Conservation (phyloP, 1,140 invertebrate genomes). For the Chironomus striatipennis region DNA sequence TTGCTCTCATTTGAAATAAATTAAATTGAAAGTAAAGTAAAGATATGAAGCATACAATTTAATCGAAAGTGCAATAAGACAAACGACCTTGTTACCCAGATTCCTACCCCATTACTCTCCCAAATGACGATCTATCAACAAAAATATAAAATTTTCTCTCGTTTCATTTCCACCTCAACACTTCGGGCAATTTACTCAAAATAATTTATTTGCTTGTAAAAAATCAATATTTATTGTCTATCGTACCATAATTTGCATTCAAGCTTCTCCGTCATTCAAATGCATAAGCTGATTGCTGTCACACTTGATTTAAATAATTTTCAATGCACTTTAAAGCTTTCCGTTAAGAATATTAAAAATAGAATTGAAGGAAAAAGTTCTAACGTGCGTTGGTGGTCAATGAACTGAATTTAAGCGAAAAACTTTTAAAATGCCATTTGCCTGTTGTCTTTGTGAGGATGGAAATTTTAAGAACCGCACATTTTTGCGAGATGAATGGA, state of each 20-base stretch:
- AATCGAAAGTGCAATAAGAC: neutral
- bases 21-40: too few relatives aligned
- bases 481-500: neutral
- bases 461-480: too few relatives aligned
- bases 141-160: neutral
- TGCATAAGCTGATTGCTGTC: too few relatives aligned
- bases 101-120: neutral
- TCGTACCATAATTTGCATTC: neutral
- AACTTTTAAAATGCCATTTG: neutral
- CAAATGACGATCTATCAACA: neutral
- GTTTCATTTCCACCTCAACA: neutral
- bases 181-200: neutral
- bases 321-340: too few relatives aligned
- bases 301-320: too few relatives aligned
- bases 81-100: conserved; percentile 4
- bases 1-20: neutral
- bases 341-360: too few relatives aligned
- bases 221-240: conserved; percentile 5
- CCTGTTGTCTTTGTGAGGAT: neutral
- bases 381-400: neutral
- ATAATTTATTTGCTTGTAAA: too few relatives aligned
- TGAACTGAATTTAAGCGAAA: neutral
- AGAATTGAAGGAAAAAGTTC: too few relatives aligned
- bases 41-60: neutral
- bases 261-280: neutral